Conservation (phyloP, 2,888 invertebrate species). For the Spodoptera littoralis region DNA sequence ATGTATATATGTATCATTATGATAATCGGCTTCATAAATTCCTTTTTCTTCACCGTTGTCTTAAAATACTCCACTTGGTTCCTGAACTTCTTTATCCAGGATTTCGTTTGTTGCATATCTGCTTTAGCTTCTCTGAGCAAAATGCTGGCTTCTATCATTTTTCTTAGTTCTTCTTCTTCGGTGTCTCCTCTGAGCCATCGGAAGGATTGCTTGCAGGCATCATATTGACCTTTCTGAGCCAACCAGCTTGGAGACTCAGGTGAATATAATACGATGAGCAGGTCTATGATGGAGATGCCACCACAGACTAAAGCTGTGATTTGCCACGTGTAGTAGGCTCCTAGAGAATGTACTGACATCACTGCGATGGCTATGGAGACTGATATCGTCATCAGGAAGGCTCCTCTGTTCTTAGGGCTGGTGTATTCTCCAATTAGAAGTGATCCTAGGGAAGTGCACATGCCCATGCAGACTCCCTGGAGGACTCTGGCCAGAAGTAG, state of each 20-base stretch:
- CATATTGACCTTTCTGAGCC: conserved; percentile 85
- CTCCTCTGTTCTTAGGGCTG: conserved; percentile 89
- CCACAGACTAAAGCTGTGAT: conserved; percentile 84
- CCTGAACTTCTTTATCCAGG: conserved; percentile 59
- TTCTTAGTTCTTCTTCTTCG: conserved; percentile 74
- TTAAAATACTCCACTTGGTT: conserved; percentile 63
- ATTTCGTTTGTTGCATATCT: conserved; percentile 56
- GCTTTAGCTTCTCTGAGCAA: conserved; percentile 63
- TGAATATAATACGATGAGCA: conserved; percentile 74
- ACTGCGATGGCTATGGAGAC: conserved; percentile 89
- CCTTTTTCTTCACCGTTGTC: conserved; percentile 67
- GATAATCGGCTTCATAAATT: conserved; percentile 75
- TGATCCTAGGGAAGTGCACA: conserved; percentile 82
- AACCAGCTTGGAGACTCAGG: conserved; percentile 92
- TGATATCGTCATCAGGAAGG: conserved; percentile 89
- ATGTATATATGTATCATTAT: conserved; percentile 76
- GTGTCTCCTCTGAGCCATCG: conserved; percentile 87
- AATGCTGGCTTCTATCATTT: conserved; percentile 71
- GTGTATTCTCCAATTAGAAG: conserved; percentile 88
- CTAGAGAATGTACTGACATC: conserved; percentile 88
- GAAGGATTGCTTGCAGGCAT: conserved; percentile 87
- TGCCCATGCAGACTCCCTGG: conserved; percentile 85
- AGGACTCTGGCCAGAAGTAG: conserved; percentile 73
- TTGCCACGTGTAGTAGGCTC: conserved; percentile 88
- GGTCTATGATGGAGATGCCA: conserved; percentile 78